A percentile compares a stretch with the other conserved stretches of the same genome.
phyloP scores from a whole-genome alignment of 2,113 vertebrate species.

The Neotoma lepida region DNA sequence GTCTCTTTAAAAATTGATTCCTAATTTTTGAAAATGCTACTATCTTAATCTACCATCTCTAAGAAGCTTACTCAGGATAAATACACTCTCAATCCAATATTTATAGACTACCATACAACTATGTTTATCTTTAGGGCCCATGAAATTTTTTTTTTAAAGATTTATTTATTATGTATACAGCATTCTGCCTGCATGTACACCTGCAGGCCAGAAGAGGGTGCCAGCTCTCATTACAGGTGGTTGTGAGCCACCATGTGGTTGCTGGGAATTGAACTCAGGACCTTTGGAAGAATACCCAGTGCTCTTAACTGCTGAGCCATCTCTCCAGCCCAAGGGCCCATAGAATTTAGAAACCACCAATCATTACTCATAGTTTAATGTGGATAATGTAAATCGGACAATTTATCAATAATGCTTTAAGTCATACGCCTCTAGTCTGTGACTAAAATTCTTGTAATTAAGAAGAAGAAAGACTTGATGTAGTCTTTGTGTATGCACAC shows the following conservation, averaged over 20 bases:
- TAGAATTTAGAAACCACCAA: background rate
- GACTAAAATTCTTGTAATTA: constrained; percentile 38
- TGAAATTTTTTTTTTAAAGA: too few relatives aligned
- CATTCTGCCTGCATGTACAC: too few relatives aligned
- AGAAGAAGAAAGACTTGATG: background rate
- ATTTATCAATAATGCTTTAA: background rate
- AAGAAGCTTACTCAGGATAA: constrained; percentile 48
- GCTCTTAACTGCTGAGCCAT: too few relatives aligned
- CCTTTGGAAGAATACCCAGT: too few relatives aligned
- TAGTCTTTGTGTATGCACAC: background rate
- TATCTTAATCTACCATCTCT: background rate
- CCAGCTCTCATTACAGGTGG: too few relatives aligned
- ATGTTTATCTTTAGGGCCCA: background rate
- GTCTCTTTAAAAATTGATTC: constrained; percentile 29
- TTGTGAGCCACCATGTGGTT: too few relatives aligned
- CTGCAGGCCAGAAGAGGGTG: too few relatives aligned
- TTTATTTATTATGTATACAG: too few relatives aligned
- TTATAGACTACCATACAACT: background rate
- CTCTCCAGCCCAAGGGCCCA: background rate
- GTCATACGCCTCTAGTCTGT: background rate
- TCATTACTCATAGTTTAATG: background rate
- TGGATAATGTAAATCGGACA: background rate
- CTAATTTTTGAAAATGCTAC: constrained; percentile 50
- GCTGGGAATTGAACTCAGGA: too few relatives aligned
- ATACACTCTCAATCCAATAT: background rate